phyloP scores from a whole-genome alignment of 2,888 invertebrate genomes.

The Cylloceria caligata region DNA sequence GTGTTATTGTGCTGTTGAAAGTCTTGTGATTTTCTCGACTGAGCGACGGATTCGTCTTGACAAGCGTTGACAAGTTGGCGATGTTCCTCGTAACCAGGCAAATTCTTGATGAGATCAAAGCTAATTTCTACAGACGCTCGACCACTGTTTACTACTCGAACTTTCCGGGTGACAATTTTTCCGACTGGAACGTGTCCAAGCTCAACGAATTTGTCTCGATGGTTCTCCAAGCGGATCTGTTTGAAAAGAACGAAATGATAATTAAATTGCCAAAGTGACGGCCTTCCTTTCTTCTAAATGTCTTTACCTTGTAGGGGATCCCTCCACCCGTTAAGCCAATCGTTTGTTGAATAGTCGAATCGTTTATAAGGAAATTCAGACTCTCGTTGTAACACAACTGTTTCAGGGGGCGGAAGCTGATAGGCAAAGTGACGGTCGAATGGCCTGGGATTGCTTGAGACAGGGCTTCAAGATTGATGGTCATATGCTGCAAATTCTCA shows the following conservation, averaged over 20 bases:
- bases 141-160: slow-evolving; percentile 87
- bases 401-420: slow-evolving; percentile 87
- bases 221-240: slow-evolving; percentile 81
- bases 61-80: neutral
- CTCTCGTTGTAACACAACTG: slow-evolving; percentile 85
- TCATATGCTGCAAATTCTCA: slow-evolving; percentile 85
- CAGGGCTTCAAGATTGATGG: slow-evolving; percentile 83
- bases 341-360: slow-evolving; percentile 84
- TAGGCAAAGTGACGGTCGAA: slow-evolving; percentile 84
- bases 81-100: slow-evolving; percentile 75
- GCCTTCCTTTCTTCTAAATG: neutral
- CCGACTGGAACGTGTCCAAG: slow-evolving; percentile 84
- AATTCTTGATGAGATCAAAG: slow-evolving; percentile 86
- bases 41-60: neutral
- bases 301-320: slow-evolving; percentile 77
- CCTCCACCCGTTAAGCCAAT: slow-evolving; percentile 87
- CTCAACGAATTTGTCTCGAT: slow-evolving; percentile 82
- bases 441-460: slow-evolving; percentile 84
- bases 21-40: slow-evolving; percentile 1
- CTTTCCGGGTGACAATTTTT: slow-evolving; percentile 85
- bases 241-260: neutral
- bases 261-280: neutral
- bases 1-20: neutral
- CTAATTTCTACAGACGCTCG: slow-evolving; percentile 86
- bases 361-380: slow-evolving; percentile 86